phyloP scores from a whole-genome alignment of 2,888 invertebrate species.

The Lepidonotus clava region DNA sequence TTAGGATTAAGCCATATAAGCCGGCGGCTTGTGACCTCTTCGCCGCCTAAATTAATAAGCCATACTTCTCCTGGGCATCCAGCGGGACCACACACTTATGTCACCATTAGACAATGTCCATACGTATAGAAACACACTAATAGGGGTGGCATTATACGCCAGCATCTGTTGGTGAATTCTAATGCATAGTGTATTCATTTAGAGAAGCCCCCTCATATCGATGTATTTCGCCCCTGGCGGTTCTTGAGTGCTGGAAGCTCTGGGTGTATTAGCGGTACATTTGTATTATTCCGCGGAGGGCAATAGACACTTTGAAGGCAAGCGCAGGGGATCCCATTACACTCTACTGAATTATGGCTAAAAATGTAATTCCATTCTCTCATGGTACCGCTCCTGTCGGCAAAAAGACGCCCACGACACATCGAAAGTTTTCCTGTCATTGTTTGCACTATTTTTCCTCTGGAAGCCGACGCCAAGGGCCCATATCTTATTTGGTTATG shows the following conservation, averaged over 20 bases:
- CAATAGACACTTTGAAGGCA: neutral
- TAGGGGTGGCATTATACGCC: neutral
- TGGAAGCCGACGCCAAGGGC: neutral
- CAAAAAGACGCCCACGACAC: neutral
- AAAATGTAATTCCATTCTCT: neutral
- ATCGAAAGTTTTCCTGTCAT: neutral
- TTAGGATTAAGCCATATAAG: conserved; percentile 29
- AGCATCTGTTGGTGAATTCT: conserved; percentile 1
- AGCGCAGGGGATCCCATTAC: neutral
- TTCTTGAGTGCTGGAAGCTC: neutral
- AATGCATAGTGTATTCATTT: neutral
- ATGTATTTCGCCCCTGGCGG: neutral
- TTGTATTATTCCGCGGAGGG: neutral
- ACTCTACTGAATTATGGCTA: neutral
- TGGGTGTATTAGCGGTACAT: neutral
- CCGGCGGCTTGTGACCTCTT: conserved; percentile 19
- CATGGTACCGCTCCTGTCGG: neutral
- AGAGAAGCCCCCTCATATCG: neutral
- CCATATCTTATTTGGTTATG: neutral
- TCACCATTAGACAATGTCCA: conserved; percentile 2
- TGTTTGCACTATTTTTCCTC: neutral
- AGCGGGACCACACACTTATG: neutral
- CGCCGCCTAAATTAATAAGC: conserved; percentile 33
- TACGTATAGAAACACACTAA: conserved; percentile 17
- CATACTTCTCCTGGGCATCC: neutral